Percentiles rank a stretch among this genome's conserved stretches.
phyloP scores from a whole-genome alignment of 2,888 invertebrate species.

The Ophonus ardosiacus region DNA sequence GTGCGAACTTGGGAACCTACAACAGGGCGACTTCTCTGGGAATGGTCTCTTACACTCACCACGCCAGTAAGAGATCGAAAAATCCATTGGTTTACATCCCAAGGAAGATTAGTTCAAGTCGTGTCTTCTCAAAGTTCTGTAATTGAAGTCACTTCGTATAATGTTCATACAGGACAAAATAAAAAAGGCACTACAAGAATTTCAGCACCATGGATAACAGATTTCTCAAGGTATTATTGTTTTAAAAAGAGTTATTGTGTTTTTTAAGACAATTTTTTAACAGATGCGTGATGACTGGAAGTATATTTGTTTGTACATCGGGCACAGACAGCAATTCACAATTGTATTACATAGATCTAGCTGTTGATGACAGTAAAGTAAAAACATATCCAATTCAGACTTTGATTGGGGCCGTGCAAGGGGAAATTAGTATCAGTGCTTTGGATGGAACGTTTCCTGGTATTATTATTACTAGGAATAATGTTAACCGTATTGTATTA shows the following conservation, averaged over 20 bases:
- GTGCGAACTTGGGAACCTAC: slow-evolving; percentile 89
- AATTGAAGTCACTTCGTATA: slow-evolving; percentile 82
- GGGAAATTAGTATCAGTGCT: slow-evolving; percentile 66
- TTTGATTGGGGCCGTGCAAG: slow-evolving; percentile 68
- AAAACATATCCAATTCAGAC: slow-evolving; percentile 66
- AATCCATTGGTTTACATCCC: slow-evolving; percentile 79
- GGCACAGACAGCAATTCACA: slow-evolving; percentile 76
- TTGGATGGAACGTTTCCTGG: slow-evolving; percentile 58
- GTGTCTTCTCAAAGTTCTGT: slow-evolving; percentile 80
- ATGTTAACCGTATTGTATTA: slow-evolving; percentile 44
- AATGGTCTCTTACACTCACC: slow-evolving; percentile 81
- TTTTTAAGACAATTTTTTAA: too few relatives aligned
- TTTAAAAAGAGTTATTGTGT: too few relatives aligned
- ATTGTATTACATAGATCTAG: slow-evolving; percentile 81
- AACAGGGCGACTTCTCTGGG: slow-evolving; percentile 85
- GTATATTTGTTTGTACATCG: slow-evolving; percentile 83
- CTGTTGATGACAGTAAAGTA: slow-evolving; percentile 72
- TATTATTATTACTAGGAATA: slow-evolving; percentile 53
- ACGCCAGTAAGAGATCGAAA: slow-evolving; percentile 74
- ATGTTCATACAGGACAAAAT: slow-evolving; percentile 80
- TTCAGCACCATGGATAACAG: slow-evolving; percentile 80
- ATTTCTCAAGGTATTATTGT: slow-evolving; percentile 69
- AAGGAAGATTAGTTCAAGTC: slow-evolving; percentile 80
- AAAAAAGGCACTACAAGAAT: slow-evolving; percentile 79
- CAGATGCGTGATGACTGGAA: slow-evolving; percentile 81